Evolutionary conservation across 2,888 invertebrate species (phyloP).

Genomic region (Eumacrocentrus americanus): DNA sequence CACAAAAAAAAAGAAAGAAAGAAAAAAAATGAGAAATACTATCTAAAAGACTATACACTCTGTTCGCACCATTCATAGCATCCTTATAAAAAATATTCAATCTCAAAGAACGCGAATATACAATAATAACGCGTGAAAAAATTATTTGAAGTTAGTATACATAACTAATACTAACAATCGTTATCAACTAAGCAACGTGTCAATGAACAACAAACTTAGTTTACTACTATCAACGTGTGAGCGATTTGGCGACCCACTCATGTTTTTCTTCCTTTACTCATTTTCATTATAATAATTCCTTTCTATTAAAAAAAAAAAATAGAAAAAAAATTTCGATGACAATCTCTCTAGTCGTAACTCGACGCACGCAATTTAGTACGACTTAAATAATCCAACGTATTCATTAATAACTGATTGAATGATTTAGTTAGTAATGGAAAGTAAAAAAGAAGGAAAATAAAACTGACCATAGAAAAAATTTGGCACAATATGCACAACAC

Average conservation of each 20-base stretch:
- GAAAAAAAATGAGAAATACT: background rate
- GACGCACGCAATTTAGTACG: background rate
- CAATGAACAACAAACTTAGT: slow-evolving; percentile 18
- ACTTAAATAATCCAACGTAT: background rate
- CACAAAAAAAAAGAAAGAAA: background rate
- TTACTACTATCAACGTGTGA: background rate
- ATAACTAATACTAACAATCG: slow-evolving; percentile 12
- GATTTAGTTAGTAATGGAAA: background rate
- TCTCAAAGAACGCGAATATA: background rate
- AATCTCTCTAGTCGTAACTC: background rate
- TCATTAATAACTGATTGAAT: background rate
- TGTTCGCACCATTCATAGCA: too few species aligned
- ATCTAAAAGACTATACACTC: background rate
- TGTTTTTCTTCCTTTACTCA: background rate
- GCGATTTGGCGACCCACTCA: background rate
- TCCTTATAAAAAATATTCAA: slow-evolving; percentile 13
- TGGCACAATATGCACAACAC: slow-evolving; percentile 13
- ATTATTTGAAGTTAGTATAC: background rate
- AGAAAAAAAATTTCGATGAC: too few species aligned
- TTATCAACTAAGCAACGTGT: slow-evolving; percentile 14
- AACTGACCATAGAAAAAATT: slow-evolving; percentile 20
- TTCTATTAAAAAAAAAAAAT: background rate
- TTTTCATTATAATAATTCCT: background rate
- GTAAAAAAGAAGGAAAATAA: background rate
- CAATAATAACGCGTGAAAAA: background rate